Evolutionary conservation across 2,888 invertebrate genomes (phyloP), one percentile per base, ranked within the genome.

Genomic region (Itoplectis maculator): DNA sequence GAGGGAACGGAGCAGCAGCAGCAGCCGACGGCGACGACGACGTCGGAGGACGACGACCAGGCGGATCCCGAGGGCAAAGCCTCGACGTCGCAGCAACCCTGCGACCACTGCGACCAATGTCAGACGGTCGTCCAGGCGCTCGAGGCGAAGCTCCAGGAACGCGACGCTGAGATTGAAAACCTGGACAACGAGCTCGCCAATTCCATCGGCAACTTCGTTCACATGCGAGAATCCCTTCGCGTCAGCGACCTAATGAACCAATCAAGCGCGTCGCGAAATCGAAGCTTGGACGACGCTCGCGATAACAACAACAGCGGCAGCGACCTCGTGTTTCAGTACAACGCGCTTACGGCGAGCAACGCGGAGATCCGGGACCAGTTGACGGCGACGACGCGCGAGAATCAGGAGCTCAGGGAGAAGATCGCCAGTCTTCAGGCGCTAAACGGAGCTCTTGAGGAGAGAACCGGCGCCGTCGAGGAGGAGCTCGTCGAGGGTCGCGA

Each of bases 91-190:
- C 83, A 84, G 3, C n/a, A n/a, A n/a, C 83, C 83, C 2, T 90
- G 89, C 40, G 89, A 88, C n/a, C 86, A 87, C 23, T 91, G 91
- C 45, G 89, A 90, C n/a, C 89, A 88, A 47, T 91, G 89, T 63
- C 88, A 89, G 2, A 88, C 86, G 0, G 66, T 89, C 37, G 88
- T 92, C 0, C 90, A 89, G 8, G 94, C 94, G 3, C 93, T 95
- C 70, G 94, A 96, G 82, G 95, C 96, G 1, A 97, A 96, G 92
- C 91, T 97, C 11, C 96, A 96, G 90, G 96, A 97, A 91, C 94
- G 96, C 82, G 96, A 96, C 89, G 94, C 96, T 65, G 96, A 95
- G 83, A 95, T 96, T 75, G 97, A 97, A 91, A 95, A 95, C 49
- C 93, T 96, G 79, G 96, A 97, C 91, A 92, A 94, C 37, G 96